These are phyloP conservation scores for Diachasmimorpha longicaudata DNA, from an alignment of 1,140 invertebrate genomes.

Conservation along the genomic window DNA sequence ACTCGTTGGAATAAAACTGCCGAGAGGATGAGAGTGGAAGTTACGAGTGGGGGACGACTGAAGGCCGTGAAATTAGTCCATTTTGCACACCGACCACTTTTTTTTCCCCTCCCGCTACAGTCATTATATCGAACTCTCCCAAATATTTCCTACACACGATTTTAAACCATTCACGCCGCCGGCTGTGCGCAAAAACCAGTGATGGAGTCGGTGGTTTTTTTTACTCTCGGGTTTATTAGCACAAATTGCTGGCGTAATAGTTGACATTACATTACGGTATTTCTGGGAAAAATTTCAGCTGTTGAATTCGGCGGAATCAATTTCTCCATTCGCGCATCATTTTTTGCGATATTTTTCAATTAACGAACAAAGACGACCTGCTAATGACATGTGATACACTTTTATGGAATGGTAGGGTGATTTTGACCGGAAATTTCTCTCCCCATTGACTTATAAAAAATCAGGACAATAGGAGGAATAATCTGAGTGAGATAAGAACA, in stretches of 20 bases:
- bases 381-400: too few relatives aligned
- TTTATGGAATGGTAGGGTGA: too few relatives aligned
- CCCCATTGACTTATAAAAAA: too few relatives aligned
- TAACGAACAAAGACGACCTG: too few relatives aligned
- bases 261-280: conserved; percentile 2
- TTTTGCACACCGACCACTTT: neutral
- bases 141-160: conserved; percentile 4
- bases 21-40: neutral
- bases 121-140: neutral
- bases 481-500: too few relatives aligned
- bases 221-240: conserved; percentile 1
- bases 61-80: neutral
- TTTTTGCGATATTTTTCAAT: too few relatives aligned
- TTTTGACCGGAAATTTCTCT: too few relatives aligned
- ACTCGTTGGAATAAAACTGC: neutral
- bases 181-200: neutral
- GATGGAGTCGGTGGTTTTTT: conserved; percentile 1
- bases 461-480: too few relatives aligned
- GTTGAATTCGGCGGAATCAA: too few relatives aligned
- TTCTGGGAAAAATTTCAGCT: neutral
- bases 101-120: neutral
- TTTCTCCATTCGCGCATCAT: too few relatives aligned
- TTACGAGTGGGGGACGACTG: neutral
- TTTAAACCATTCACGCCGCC: neutral
- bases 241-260: conserved; percentile 13